Conservation (phyloP, 2,888 invertebrate genomes). For the Pseudeuparius sepicola region DNA sequence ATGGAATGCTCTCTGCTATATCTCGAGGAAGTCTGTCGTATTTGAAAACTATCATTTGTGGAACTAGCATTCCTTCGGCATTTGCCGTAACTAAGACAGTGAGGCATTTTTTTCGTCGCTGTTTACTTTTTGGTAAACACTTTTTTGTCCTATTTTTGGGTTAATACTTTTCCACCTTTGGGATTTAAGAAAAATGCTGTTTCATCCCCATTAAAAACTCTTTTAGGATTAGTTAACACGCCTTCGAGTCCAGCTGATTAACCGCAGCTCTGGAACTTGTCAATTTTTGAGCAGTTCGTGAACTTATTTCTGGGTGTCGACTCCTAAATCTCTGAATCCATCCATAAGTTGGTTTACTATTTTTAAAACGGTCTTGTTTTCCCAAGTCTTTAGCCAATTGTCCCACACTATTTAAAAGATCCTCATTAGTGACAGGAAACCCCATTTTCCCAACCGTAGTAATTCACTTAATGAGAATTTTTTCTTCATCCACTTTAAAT, state of each 20-base stretch:
- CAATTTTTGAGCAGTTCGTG: not conserved
- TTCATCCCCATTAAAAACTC: slow-evolving; percentile 9
- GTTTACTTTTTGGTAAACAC: not conserved
- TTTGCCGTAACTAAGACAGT: slow-evolving; percentile 8
- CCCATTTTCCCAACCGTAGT: not conserved
- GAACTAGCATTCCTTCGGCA: slow-evolving; percentile 5
- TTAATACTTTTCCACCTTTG: slow-evolving; percentile 6
- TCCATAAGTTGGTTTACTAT: not conserved
- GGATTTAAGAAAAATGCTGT: slow-evolving; percentile 4
- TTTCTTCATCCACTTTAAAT: slow-evolving; percentile 2
- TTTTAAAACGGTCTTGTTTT: not conserved
- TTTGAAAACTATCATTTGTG: not conserved
- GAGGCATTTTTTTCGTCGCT: slow-evolving; percentile 14
- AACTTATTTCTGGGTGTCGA: slow-evolving; percentile 5
- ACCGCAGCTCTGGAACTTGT: not conserved
- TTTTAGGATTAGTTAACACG: slow-evolving; percentile 5
- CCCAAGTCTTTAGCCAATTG: not conserved
- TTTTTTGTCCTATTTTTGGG: slow-evolving; percentile 1
- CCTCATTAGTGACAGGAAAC: slow-evolving; percentile 1
- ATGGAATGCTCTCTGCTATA: slow-evolving; percentile 25
- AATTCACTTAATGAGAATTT: slow-evolving; percentile 5
- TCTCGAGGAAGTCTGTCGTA: slow-evolving; percentile 21
- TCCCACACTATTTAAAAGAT: slow-evolving; percentile 4
- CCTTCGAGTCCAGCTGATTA: slow-evolving; percentile 4
- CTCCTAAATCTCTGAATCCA: slow-evolving; percentile 2